Base-by-base conservation (phyloP, 92 coral and sea anemone genomes). In the Parazoanthus swiftii region DNA sequence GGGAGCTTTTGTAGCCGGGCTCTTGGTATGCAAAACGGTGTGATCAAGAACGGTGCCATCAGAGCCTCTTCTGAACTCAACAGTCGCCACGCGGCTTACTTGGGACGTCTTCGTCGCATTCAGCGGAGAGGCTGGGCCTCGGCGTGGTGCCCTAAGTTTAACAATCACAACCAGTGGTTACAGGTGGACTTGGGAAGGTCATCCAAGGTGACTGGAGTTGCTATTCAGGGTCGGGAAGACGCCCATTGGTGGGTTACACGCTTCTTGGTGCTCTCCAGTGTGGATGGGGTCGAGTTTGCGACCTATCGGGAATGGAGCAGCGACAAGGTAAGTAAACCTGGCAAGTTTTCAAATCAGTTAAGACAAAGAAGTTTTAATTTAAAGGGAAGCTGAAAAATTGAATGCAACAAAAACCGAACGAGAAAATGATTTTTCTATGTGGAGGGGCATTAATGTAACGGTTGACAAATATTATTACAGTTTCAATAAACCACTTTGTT, bases 21-120 rank as follows among this genome's bases (percentile, higher is more conserved):
- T 4, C 91, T 94, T 26, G 98, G 97, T 36, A 79, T 95, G 89
- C 88, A 91, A 76, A 93, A 89, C 54, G 89, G 88, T 25, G 90
- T 92, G 46, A 91, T 95, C 42, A 88, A 81, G 42, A 91, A 93
- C 25, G 76, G 89, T 70, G 88, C 86, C 79, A 81, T 95, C 48
- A 91, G 90, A 36, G 98, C 94, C 4, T 95, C 98, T 0, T 94
- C 98, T 1, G 85, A 91, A 59, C 13, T 72, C 68, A 93, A 93
- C 83, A 89, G 77, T 29, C 85, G 85, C 42, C 89, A 91, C 85
- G 89, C 91, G 4, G 92, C 93, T 6, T 46, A 88, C 77, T 88
- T 91, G 4, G 98, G 95, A 23, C 85, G 98, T 86, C 90, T 95
- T 85, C 77, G 92, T 88, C 79, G 93, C 80, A 88, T 42, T 26